phyloP scores from a whole-genome alignment of 1,140 invertebrate species.

The Caerostris darwini region DNA sequence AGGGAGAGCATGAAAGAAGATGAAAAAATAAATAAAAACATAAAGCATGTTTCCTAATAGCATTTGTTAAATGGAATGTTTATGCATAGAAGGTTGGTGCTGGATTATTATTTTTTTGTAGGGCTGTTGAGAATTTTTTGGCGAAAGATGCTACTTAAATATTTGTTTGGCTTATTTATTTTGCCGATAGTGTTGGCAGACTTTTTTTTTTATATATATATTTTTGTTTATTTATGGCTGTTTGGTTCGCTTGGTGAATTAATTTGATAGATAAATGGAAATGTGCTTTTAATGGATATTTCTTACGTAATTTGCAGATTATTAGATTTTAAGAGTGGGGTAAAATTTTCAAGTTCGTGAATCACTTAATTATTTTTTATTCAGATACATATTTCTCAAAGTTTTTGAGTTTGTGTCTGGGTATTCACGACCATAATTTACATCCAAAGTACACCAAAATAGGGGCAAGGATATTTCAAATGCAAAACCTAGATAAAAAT shows the following conservation, averaged over 20 bases:
- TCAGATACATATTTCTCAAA: too few species aligned
- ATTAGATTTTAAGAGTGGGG: too few species aligned
- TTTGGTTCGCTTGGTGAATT: background rate
- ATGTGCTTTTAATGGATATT: background rate
- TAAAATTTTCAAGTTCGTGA: too few species aligned
- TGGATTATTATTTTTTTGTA: background rate
- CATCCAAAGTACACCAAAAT: too few species aligned
- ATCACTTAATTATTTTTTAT: too few species aligned
- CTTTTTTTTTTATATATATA: too few species aligned
- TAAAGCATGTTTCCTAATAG: constrained; percentile 12
- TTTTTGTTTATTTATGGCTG: too few species aligned
- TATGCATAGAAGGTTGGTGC: background rate
- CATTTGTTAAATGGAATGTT: constrained; percentile 37
- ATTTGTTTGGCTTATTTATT: constrained; percentile 9
- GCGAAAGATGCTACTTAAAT: background rate
- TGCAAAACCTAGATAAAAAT: too few species aligned
- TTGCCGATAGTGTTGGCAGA: background rate
- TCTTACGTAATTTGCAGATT: background rate
- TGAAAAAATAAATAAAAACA: background rate
- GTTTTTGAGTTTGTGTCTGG: too few species aligned
- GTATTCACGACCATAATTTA: too few species aligned
- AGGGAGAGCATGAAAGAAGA: background rate
- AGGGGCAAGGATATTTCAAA: too few species aligned
- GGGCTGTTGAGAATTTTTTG: background rate
- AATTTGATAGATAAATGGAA: background rate